Base-by-base conservation (phyloP, 1,140 invertebrate species). In the Bombus polaris region DNA sequence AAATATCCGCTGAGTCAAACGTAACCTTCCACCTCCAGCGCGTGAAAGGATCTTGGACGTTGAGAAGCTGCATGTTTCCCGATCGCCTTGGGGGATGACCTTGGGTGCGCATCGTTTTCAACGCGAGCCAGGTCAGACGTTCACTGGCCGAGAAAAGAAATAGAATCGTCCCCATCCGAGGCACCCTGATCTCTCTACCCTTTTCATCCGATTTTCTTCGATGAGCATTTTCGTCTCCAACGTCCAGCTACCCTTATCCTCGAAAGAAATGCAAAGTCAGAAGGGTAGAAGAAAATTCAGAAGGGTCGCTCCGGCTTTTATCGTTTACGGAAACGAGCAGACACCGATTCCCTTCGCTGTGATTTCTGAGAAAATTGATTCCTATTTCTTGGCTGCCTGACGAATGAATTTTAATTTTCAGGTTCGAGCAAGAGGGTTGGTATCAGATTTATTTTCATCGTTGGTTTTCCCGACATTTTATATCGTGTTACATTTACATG, bases 1-100 rank as follows among this genome's bases (percentile, higher is more conserved):
- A 86, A 81, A 81, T 81, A 86, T 44, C 47, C 35, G 44, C 39
- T 81, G 84, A 86, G 77, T 86, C 78, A 86, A 86, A 37, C 68
- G 35, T 81, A 75, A 75, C 79, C 77, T 86, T 86, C 72, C 57
- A 74, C 47, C 84, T 59, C 35, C 15, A 42, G 9, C 39, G 59
- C 12, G 77, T 81, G 79, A 81, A 86, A 86, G 84, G 83, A 57
- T 22, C 76, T 62, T 59, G 6, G 39, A 25, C 65, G 6, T 22
- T 22, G 5, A 18, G n/a, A n/a, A 25, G 25, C 37, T 57, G 76
- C 76, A 35, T 22, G 71, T 85, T 81, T 70, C 68, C 57, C 77
- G 83, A 85, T 85, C 59, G 32, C 84, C 84, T 86, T 75, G 78
- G 75, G 42, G 28, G 15, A n/a, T 9, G 76, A 68, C 74, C 82